Conservation (phyloP, 2,888 invertebrate genomes). For the Nymphalis urticae region DNA sequence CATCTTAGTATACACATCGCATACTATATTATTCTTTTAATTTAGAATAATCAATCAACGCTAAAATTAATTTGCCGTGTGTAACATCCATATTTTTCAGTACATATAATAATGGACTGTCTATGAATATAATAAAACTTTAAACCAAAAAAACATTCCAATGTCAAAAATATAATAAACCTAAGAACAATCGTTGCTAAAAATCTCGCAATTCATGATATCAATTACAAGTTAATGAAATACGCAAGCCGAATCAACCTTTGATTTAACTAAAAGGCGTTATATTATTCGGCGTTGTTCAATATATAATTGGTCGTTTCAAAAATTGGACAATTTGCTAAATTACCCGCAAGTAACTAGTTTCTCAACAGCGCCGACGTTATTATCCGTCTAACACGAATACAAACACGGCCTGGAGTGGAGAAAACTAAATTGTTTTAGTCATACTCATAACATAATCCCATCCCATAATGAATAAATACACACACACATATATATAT, state of each 20-base stretch:
- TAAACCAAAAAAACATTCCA: too few species aligned
- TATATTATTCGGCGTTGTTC: slow-evolving; percentile 25
- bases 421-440: slow-evolving; percentile 25
- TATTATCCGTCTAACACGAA: slow-evolving; percentile 35
- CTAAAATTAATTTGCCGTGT: too few species aligned
- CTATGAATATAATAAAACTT: too few species aligned
- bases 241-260: slow-evolving; percentile 9
- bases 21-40: background rate
- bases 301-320: slow-evolving; percentile 28
- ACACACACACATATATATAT: too few species aligned
- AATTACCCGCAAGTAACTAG: slow-evolving; percentile 35
- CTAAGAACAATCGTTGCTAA: background rate
- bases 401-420: slow-evolving; percentile 20
- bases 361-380: slow-evolving; percentile 35
- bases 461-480: background rate
- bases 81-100: too few species aligned
- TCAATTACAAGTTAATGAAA: background rate
- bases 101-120: too few species aligned
- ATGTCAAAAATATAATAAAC: too few species aligned
- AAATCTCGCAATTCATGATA: slow-evolving; percentile 1
- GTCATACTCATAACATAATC: background rate
- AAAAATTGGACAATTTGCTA: slow-evolving; percentile 40
- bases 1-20: background rate
- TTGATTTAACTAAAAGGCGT: slow-evolving; percentile 15
- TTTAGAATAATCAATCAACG: too few species aligned